These are phyloP conservation scores for Protophormia terraenovae DNA, from an alignment of 2,888 invertebrate genomes.

Conservation along the genomic window DNA sequence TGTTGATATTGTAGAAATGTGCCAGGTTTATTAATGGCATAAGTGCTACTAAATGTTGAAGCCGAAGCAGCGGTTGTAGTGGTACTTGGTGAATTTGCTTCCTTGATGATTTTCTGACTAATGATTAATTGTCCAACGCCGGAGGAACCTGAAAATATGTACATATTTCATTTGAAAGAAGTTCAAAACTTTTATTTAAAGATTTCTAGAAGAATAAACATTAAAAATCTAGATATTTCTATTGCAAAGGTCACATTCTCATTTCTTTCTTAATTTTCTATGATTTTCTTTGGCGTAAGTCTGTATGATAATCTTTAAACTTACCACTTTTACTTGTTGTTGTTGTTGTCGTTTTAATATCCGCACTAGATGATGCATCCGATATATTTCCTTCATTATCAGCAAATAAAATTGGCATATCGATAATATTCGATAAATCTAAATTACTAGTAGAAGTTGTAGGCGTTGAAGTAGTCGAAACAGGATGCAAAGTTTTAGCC, in stretches of 20 bases:
- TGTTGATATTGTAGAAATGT: constrained; percentile 70
- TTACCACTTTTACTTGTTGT: constrained; percentile 68
- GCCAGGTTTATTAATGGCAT: constrained; percentile 75
- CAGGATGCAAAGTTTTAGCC: constrained; percentile 47
- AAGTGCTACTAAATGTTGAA: constrained; percentile 70
- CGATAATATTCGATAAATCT: constrained; percentile 84
- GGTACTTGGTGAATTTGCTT: constrained; percentile 68
- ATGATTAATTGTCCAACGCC: constrained; percentile 74
- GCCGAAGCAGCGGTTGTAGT: constrained; percentile 34
- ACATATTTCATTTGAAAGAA: no score
- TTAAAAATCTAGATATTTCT: no score
- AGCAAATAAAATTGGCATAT: constrained; percentile 86
- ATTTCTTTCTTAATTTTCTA: no score
- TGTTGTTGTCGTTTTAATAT: constrained; percentile 26
- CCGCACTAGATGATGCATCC: constrained; percentile 47
- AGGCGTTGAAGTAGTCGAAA: constrained; percentile 49
- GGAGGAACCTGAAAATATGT: constrained; percentile 45
- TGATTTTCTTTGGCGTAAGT: no score
- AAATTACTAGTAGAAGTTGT: constrained; percentile 71
- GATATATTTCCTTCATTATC: constrained; percentile 82
- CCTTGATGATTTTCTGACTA: constrained; percentile 77
- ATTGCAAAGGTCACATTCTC: no score
- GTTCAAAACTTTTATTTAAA: no score
- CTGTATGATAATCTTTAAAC: constrained; percentile 16
- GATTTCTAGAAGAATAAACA: no score